These are phyloP conservation scores for Blastobasis adustella DNA, from an alignment of 2,888 invertebrate genomes.

Conservation along the genomic window DNA sequence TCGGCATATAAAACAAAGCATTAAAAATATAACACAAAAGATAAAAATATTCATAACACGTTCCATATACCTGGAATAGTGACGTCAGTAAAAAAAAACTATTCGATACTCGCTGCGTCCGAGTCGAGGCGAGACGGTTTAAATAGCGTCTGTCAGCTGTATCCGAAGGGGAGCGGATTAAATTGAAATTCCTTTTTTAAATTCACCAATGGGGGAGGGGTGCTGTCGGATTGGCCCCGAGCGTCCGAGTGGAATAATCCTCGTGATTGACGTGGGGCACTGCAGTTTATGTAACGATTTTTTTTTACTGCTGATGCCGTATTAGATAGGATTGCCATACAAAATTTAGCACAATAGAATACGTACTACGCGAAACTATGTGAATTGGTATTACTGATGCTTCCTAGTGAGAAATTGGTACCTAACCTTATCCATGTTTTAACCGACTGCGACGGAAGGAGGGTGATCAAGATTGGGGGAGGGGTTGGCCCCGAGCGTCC, in stretches of 20 bases:
- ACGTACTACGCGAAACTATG: too few relatives aligned
- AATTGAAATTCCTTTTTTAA: conserved; percentile 70
- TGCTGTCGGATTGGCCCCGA: conserved; percentile 57
- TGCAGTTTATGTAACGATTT: conserved; percentile 15
- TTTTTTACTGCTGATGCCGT: background rate
- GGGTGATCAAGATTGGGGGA: too few relatives aligned
- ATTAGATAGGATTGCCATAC: background rate
- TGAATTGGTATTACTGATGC: too few relatives aligned
- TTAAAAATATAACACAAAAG: background rate
- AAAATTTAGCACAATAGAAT: too few relatives aligned
- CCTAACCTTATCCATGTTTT: too few relatives aligned
- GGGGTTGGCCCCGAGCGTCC: conserved; percentile 60
- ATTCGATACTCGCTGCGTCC: too few relatives aligned
- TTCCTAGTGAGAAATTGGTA: too few relatives aligned
- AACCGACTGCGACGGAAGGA: too few relatives aligned
- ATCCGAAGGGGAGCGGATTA: conserved; percentile 62
- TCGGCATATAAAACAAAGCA: background rate
- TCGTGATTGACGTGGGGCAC: conserved; percentile 52
- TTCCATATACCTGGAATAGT: too few relatives aligned
- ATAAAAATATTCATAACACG: too few relatives aligned
- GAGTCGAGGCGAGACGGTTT: background rate
- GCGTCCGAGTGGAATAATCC: conserved; percentile 60
- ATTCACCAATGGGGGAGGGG: conserved; percentile 69
- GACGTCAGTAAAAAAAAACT: too few relatives aligned
- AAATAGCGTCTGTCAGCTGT: conserved; percentile 36